Evolutionary conservation across 2,888 invertebrate species (phyloP), one percentile per base, ranked within the genome.

Genomic region (Ichneumon xanthorius): DNA sequence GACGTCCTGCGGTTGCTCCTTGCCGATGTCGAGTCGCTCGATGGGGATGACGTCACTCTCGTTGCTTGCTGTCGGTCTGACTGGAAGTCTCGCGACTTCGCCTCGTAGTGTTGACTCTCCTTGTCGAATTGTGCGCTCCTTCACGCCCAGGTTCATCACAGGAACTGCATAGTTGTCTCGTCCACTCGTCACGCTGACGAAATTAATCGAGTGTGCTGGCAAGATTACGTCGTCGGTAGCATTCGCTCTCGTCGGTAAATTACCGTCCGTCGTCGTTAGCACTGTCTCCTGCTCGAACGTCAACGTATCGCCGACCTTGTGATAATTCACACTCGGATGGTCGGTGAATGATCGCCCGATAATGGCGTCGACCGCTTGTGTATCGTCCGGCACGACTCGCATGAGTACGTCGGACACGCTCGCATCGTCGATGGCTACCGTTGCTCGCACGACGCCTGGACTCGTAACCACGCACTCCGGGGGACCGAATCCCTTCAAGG

Each of bases 321-420:
- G 63, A n/a, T 63, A 63, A 6, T 67, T 40, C 40, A 67, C 40
- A 7, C 19, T n/a, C 65, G 37, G 65, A 1, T 67, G 65, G 2
- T 67, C 65, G n/a, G 40, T 40, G 11, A n/a, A 67, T 6, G 65
- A 19, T 5, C 65, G 65, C 0, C 65, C 65, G 6, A 67, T 67
- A 19, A 67, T 67, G 16, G 40, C 37, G 9, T 67, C 40, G 19
- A 40, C 7, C 19, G 65, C 40, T 9, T 67, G 65, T 16, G 40
- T 26, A 19, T 67, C 40, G 19, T 67, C 65, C n/a, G 65, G 40
- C 14, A 67, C 65, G 40, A 67, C 65, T 37, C 65, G 65, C 5
- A 67, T 16, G 4, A 14, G 7, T 16, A 40, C 9, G 2, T n/a
- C n/a, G 9, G 19, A 22, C 9, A 55, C 3, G 19, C 19, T 9